phyloP scores from a whole-genome alignment of 2,113 vertebrate species.

The Orientallactaga bullata region DNA sequence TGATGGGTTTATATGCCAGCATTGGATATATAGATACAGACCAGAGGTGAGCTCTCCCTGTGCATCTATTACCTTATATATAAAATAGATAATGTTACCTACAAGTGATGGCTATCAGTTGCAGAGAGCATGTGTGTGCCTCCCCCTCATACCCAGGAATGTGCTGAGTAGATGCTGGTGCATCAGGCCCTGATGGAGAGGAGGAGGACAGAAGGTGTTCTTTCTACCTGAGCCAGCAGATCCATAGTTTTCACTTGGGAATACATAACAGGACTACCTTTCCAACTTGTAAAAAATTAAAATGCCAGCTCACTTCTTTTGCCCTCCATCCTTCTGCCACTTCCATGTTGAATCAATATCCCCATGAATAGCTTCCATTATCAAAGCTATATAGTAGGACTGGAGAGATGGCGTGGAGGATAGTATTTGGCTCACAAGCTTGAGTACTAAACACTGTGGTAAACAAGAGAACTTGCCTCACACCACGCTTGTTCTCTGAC shows the following conservation, averaged over 20 bases:
- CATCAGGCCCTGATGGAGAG: no score
- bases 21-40: not conserved
- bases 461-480: no score
- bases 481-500: no score
- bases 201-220: fast-evolving
- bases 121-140: not conserved
- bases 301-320: not conserved
- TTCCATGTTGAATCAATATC: not conserved
- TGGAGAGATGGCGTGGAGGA: no score
- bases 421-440: no score
- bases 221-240: not conserved
- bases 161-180: fast-evolving
- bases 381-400: fast-evolving
- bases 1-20: not conserved
- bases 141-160: not conserved
- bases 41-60: not conserved
- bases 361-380: not conserved
- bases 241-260: not conserved
- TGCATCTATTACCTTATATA: not conserved
- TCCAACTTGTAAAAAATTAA: not conserved
- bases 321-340: fast-evolving
- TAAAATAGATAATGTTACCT: not conserved
- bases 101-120: fast-evolving
- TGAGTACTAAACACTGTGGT: no score
- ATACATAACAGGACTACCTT: not conserved